A percentile compares a stretch with the other conserved stretches of the same genome.
Conservation (phyloP, 2,888 invertebrate genomes). For the Patella pellucida region DNA sequence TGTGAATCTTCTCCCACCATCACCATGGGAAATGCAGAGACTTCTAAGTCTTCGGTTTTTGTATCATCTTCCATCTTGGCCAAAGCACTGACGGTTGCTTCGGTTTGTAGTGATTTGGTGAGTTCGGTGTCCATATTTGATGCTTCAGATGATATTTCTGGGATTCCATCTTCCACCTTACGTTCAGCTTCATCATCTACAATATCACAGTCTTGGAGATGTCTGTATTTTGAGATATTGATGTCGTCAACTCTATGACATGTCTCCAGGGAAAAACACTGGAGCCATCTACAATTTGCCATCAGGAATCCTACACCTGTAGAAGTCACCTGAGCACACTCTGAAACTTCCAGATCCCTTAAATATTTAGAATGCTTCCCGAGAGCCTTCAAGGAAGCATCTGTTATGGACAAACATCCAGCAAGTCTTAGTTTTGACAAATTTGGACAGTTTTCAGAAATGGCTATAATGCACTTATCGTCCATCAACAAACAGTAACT, state of each 20-base stretch:
- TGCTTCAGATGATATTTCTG: not conserved
- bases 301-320: constrained; percentile 37
- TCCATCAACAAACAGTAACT: constrained; percentile 42
- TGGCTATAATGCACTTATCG: constrained; percentile 37
- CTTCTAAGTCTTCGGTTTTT: too few species aligned
- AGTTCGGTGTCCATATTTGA: too few species aligned
- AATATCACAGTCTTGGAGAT: not conserved
- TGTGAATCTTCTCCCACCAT: too few species aligned
- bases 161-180: not conserved
- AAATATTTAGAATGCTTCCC: constrained; percentile 39
- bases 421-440: constrained; percentile 37
- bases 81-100: too few species aligned
- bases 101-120: too few species aligned
- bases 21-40: too few species aligned
- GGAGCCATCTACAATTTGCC: constrained; percentile 31
- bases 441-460: constrained; percentile 35
- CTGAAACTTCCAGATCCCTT: constrained; percentile 36
- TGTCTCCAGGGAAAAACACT: constrained; percentile 37
- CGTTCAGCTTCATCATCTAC: not conserved
- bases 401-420: constrained; percentile 45
- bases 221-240: constrained; percentile 19
- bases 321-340: constrained; percentile 45
- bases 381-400: constrained; percentile 37
- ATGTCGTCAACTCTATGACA: constrained; percentile 42
- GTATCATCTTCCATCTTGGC: too few species aligned